Conservation (phyloP, 2,113 vertebrate species). For the Gnathonemus longibarbis region DNA sequence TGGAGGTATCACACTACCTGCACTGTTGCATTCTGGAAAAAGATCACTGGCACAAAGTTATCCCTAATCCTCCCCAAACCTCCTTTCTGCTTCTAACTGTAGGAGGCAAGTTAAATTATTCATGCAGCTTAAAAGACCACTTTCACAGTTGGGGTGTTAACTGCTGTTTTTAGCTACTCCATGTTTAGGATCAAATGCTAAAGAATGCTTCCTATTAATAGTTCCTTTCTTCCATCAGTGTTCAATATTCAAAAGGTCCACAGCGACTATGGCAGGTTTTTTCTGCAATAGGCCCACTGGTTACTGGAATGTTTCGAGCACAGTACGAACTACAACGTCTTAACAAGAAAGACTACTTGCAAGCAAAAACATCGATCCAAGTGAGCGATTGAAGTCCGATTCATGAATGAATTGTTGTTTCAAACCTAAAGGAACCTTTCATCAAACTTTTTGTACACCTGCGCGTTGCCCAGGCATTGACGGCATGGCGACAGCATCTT, state of each 20-base stretch:
- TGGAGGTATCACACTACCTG: background rate
- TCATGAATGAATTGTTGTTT: background rate
- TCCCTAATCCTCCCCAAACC: background rate
- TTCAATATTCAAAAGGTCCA: background rate
- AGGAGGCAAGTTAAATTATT: background rate
- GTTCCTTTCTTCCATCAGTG: background rate
- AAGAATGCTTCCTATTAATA: background rate
- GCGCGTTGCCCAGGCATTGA: background rate
- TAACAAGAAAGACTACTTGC: too few species aligned
- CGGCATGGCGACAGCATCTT: background rate
- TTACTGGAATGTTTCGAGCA: too few species aligned
- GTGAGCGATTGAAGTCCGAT: background rate
- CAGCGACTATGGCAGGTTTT: background rate
- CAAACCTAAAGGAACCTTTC: background rate
- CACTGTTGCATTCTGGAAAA: background rate
- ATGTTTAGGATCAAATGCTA: background rate
- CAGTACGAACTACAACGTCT: too few species aligned
- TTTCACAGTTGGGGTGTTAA: background rate
- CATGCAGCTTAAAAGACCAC: background rate
- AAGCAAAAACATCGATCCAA: too few species aligned
- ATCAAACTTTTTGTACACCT: background rate
- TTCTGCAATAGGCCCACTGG: background rate
- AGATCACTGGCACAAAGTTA: background rate
- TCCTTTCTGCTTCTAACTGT: background rate
- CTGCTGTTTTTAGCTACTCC: background rate